These are phyloP conservation scores for Protobothrops mucrosquamatus DNA, from an alignment of 2,113 vertebrate genomes.

Conservation along the genomic window DNA sequence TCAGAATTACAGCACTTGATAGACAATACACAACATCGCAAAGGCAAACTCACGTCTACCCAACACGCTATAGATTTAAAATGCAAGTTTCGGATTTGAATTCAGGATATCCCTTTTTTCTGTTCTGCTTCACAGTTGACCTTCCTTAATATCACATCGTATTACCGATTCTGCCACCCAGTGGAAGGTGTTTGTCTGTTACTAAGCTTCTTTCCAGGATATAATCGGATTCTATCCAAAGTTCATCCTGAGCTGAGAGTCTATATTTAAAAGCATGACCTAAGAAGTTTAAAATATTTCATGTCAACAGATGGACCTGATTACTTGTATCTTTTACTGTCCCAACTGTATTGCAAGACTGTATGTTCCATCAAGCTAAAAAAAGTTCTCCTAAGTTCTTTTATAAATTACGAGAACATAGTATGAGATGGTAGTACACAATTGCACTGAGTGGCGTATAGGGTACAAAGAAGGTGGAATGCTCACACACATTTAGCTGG, in stretches of 20 bases:
- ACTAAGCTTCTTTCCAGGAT: background rate
- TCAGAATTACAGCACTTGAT: background rate
- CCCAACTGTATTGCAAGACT: background rate
- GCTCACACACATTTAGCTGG: background rate
- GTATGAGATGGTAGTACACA: background rate
- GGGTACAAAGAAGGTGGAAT: background rate
- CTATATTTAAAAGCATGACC: background rate
- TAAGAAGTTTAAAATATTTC: background rate
- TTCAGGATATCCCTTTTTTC: background rate
- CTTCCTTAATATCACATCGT: background rate
- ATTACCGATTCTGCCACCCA: background rate
- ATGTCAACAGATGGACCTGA: background rate
- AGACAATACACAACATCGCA: background rate
- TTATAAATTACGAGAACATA: background rate
- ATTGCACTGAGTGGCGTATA: background rate
- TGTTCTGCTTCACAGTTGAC: background rate
- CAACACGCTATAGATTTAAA: background rate
- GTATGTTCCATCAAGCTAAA: background rate
- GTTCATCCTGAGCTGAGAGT: background rate
- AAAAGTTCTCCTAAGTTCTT: background rate
- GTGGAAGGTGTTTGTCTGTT: background rate
- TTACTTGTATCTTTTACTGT: background rate
- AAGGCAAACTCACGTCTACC: background rate
- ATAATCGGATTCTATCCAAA: background rate
- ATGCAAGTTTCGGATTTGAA: background rate